Evolutionary conservation across 2,797 vertebrate species (phyloP).

Genomic region (Netta rufina): DNA sequence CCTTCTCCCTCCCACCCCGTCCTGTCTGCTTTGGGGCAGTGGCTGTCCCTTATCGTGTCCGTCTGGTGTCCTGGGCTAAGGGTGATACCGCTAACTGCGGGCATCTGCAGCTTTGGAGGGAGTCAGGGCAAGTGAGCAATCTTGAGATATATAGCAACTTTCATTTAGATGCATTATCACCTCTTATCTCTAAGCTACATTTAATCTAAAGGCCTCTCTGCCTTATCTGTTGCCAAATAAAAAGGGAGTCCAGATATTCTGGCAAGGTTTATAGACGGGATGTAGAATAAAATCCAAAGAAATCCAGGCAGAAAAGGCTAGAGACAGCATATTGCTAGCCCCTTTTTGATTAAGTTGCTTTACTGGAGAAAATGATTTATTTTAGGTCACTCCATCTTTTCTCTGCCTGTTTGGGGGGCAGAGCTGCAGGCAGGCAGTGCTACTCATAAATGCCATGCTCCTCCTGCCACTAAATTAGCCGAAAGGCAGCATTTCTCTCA

Average conservation of each 20-base stretch:
- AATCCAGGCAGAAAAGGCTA: neutral
- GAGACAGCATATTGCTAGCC: neutral
- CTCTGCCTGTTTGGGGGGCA: neutral
- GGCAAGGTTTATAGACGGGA: conserved; percentile 34
- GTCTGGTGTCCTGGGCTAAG: neutral
- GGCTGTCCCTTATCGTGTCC: neutral
- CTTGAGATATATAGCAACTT: neutral
- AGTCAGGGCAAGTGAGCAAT: neutral
- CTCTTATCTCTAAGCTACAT: conserved; percentile 48
- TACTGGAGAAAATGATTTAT: conserved; percentile 9
- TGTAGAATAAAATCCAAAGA: conserved; percentile 32
- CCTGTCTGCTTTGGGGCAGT: neutral
- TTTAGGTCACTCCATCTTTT: conserved; percentile 1
- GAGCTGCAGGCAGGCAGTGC: neutral
- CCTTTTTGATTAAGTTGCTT: conserved; percentile 11
- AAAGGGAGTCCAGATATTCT: conserved; percentile 40
- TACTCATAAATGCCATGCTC: neutral
- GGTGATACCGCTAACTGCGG: neutral
- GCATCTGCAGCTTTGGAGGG: neutral
- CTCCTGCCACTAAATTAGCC: neutral
- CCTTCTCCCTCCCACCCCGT: neutral
- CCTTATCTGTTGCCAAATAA: conserved; percentile 48
- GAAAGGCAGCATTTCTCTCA: neutral
- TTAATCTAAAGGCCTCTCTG: conserved; percentile 26
- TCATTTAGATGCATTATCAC: conserved; percentile 42